Base-by-base conservation (phyloP, 2,113 vertebrate species). In the Bubo scandiacus region DNA sequence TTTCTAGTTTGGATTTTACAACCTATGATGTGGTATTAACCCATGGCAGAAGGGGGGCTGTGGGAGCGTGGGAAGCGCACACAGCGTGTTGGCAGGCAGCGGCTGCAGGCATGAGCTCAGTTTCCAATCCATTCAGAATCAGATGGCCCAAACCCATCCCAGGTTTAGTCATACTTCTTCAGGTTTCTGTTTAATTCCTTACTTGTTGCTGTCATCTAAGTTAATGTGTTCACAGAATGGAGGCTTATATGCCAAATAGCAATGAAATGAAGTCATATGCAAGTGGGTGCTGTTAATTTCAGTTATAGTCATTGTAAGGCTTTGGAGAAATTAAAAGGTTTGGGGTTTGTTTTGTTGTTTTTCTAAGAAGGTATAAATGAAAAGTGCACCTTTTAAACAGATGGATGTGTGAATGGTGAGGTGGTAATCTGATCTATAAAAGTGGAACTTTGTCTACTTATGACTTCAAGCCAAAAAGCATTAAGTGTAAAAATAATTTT, bases 91-190 rank as follows among this genome's bases (percentile, higher is more conserved):
- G 91, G 80, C 85, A 72, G 62, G 47, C 15, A 29, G 58, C 0
- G 1, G 72, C 63, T 78, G 80, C 81, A 81, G 67, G 55, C 40
- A 4, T 21, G 32, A 71, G 83, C 58, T 81, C 52, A 17, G 40
- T 59, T 93, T 83, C 84, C n/a, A 38, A 65, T 67, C 73, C 70
- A 38, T 91, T 92, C 88, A 92, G 52, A 91, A 68, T 92, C 71
- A 78, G 51, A 83, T 80, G 51, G 82, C 57, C 55, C 88, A 84
- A 86, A 86, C 32, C 29, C 49, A 73, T 43, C 68, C 34, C 68
- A 86, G 34, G 17, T 86, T 95, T 84, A 86, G 72, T 88, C 52
- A n/a, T 88, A 51, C 73, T 88, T 90, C 62, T 94, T 79, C 71
- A 63, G 12, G 26, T 84, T 88, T 95, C 72, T 92, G 17, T 67